Percentiles rank a stretch among this genome's conserved stretches.
phyloP scores from a whole-genome alignment of 2,113 vertebrate species.

The Cololabis saira region DNA sequence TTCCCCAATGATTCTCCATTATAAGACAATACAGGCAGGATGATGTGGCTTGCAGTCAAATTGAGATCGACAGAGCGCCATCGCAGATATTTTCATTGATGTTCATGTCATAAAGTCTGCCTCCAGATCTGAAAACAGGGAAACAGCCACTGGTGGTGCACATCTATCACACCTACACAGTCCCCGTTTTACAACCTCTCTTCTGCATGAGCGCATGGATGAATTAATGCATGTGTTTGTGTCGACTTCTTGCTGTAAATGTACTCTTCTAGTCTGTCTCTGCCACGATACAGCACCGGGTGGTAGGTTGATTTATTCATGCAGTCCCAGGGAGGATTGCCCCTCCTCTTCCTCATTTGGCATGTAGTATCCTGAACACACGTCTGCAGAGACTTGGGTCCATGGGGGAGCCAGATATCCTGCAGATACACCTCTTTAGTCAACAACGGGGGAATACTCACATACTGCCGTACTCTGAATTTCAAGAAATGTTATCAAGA shows the following conservation, averaged over 20 bases:
- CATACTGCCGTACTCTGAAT: slow-evolving; percentile 59
- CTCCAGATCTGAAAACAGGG: slow-evolving; percentile 27
- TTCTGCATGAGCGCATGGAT: slow-evolving; percentile 35
- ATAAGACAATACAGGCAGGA: slow-evolving; percentile 27
- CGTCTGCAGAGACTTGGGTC: slow-evolving; percentile 59
- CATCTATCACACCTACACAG: slow-evolving; percentile 14
- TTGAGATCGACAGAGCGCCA: slow-evolving; percentile 45
- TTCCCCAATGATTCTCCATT: slow-evolving; percentile 46
- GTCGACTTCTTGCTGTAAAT: slow-evolving; percentile 14
- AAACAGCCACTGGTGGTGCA: slow-evolving; percentile 19
- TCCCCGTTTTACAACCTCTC: slow-evolving; percentile 6
- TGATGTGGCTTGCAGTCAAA: slow-evolving; percentile 42
- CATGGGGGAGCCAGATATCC: slow-evolving; percentile 52
- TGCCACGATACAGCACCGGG: slow-evolving; percentile 55
- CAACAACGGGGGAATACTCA: slow-evolving; percentile 50
- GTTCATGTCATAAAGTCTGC: slow-evolving; percentile 29
- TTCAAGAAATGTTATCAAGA: slow-evolving; percentile 63
- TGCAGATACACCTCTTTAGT: slow-evolving; percentile 51
- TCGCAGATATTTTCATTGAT: slow-evolving; percentile 51
- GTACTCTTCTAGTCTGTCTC: slow-evolving; percentile 35
- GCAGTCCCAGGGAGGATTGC: slow-evolving; percentile 57
- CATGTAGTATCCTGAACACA: slow-evolving; percentile 66
- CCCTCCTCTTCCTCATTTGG: slow-evolving; percentile 76
- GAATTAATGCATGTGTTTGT: slow-evolving; percentile 44
- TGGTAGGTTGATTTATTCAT: slow-evolving; percentile 74